Evolutionary conservation across 2,888 invertebrate genomes (phyloP), one percentile per base, ranked within the genome.

Genomic region (Saturnia pavonia): DNA sequence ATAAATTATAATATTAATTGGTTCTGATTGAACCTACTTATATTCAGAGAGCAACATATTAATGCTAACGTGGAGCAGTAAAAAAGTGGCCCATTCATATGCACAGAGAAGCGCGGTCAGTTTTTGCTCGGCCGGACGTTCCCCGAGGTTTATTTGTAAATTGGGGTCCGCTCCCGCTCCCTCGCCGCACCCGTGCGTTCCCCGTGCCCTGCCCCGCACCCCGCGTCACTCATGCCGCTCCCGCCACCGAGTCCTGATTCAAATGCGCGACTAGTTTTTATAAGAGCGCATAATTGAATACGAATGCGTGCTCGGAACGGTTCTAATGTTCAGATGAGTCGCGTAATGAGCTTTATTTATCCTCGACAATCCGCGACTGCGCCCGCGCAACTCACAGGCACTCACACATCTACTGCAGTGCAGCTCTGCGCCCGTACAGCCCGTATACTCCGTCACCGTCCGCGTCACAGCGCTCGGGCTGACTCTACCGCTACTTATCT

Each of bases 71-170:
- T 72, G 75, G 72, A 72, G 74, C 73, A 75, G 81, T 88, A 92
- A 92, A 91, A 84, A 92, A 90, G 83, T 75, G 80, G 78, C 84
- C 92, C 92, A 92, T 92, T 92, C 90, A 92, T 92, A 92, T 92
- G 92, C 92, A 87, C 88, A 80, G 87, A 82, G 84, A 81, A 82
- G 86, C 80, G 89, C 87, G 90, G 88, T 81, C 85, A 86, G 89
- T 92, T 92, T 91, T 92, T 91, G 91, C 86, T 73, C 78, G 80
- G 88, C 88, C 92, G 90, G 92, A 92, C 91, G 91, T 91, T 90
- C 91, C 89, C 86, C 86, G 90, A 88, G 91, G 89, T 91, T 91
- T 91, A 90, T 92, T 91, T 93, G 91, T 92, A 91, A 92, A 91
- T 92, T 91, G 92, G 91, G 57, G 90, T 86, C 84, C 86, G 83